Conservation (phyloP, 2,113 vertebrate species). For the Misgurnus anguillicaudatus region DNA sequence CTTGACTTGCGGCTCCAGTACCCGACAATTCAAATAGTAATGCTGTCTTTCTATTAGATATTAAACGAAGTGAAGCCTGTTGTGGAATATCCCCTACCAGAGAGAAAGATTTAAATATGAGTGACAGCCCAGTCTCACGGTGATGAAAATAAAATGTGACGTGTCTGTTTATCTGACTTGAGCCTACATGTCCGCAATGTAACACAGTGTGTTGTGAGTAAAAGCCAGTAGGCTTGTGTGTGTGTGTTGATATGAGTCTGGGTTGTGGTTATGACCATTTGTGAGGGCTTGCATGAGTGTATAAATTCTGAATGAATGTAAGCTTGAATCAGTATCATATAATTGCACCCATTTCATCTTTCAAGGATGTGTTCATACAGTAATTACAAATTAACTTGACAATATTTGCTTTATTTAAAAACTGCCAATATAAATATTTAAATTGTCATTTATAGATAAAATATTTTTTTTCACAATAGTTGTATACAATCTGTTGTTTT, state of each 20-base stretch:
- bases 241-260: not conserved
- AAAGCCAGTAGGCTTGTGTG: not conserved
- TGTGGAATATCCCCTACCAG: slow-evolving; percentile 1
- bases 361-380: no score
- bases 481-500: no score
- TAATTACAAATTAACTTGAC: no score
- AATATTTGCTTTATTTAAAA: no score
- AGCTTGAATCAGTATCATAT: no score
- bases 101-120: slow-evolving; percentile 32
- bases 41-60: slow-evolving; percentile 23
- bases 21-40: slow-evolving; percentile 7
- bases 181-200: slow-evolving; percentile 1
- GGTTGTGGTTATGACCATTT: slow-evolving; percentile 12
- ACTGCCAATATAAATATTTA: no score
- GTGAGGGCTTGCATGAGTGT: not conserved
- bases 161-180: slow-evolving; percentile 25
- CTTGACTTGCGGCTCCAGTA: not conserved
- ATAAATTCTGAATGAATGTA: not conserved
- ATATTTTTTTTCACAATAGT: no score
- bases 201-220: not conserved
- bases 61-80: slow-evolving; percentile 33
- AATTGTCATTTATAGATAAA: no score
- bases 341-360: no score
- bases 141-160: slow-evolving; percentile 35
- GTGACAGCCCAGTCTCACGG: slow-evolving; percentile 24